Conservation (phyloP, 2,888 invertebrate genomes). For the Hydropsyche betteni region DNA sequence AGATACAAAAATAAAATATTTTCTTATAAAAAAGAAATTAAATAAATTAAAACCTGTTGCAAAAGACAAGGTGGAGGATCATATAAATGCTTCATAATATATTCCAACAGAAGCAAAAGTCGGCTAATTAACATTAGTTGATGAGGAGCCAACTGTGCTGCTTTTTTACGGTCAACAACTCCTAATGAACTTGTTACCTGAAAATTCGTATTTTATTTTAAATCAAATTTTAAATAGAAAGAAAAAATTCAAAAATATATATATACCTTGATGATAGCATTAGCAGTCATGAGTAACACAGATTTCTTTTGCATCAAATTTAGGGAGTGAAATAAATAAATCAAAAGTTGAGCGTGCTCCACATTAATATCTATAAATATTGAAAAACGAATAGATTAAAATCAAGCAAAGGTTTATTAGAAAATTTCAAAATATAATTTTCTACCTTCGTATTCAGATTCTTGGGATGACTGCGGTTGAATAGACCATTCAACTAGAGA, state of each 20-base stretch:
- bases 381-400: neutral
- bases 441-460: constrained; percentile 78
- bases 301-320: constrained; percentile 97
- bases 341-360: constrained; percentile 91
- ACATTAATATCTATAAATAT: constrained; percentile 82
- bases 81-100: constrained; percentile 94
- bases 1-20: neutral
- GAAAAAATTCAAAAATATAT: neutral
- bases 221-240: neutral
- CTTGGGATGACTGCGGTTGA: constrained; percentile 70
- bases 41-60: constrained; percentile 73
- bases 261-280: constrained; percentile 67
- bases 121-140: constrained; percentile 86
- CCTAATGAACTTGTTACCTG: constrained; percentile 63
- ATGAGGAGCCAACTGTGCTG: constrained; percentile 61
- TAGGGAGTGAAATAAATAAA: constrained; percentile 93
- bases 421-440: neutral
- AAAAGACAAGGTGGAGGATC: constrained; percentile 88
- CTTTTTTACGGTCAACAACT: constrained; percentile 60
- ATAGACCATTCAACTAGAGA: constrained; percentile 88
- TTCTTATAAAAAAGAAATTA: neutral
- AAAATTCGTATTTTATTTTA: constrained; percentile 39
- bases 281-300: constrained; percentile 83
- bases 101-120: constrained; percentile 87
- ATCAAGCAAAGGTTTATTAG: neutral